Percentiles rank a stretch among this genome's conserved stretches.
Evolutionary conservation across 2,113 vertebrate species (phyloP).

Genomic region (Microtus pennsylvanicus): DNA sequence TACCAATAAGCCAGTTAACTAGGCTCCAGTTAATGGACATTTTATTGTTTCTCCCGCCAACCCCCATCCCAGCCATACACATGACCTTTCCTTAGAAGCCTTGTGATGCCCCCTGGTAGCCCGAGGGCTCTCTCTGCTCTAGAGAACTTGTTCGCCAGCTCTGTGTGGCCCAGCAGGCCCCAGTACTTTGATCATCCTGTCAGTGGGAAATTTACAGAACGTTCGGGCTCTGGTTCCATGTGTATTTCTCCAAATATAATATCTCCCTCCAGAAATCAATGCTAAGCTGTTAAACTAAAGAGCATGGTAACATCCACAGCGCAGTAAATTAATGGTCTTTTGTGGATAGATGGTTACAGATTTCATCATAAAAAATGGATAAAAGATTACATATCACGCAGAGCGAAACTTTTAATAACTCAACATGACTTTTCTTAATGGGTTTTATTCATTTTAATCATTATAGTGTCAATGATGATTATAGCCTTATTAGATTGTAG

Average conservation of each 20-base stretch:
- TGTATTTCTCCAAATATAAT: slow-evolving; percentile 93
- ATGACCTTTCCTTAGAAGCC: slow-evolving; percentile 95
- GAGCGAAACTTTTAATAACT: slow-evolving; percentile 97
- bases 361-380: slow-evolving; percentile 96
- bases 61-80: slow-evolving; percentile 87
- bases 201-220: slow-evolving; percentile 90
- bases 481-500: slow-evolving; percentile 96
- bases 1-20: slow-evolving; percentile 96
- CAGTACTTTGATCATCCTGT: slow-evolving; percentile 90
- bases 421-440: slow-evolving; percentile 98
- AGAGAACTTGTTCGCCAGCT: slow-evolving; percentile 82
- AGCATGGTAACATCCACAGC: slow-evolving; percentile 92
- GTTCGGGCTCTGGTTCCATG: slow-evolving; percentile 86
- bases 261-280: slow-evolving; percentile 92
- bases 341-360: slow-evolving; percentile 95
- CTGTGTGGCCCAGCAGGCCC: slow-evolving; percentile 80
- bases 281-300: slow-evolving; percentile 94
- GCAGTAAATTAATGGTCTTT: slow-evolving; percentile 94
- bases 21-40: slow-evolving; percentile 98
- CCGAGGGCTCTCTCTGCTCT: slow-evolving; percentile 80
- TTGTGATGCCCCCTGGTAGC: slow-evolving; percentile 86
- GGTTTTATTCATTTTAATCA: slow-evolving; percentile 99
- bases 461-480: slow-evolving; percentile 99
- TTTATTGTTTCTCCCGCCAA: slow-evolving; percentile 92
- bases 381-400: slow-evolving; percentile 92